Evolutionary conservation across 1,140 invertebrate genomes (phyloP).

Genomic region (Cecropterus lyciades): DNA sequence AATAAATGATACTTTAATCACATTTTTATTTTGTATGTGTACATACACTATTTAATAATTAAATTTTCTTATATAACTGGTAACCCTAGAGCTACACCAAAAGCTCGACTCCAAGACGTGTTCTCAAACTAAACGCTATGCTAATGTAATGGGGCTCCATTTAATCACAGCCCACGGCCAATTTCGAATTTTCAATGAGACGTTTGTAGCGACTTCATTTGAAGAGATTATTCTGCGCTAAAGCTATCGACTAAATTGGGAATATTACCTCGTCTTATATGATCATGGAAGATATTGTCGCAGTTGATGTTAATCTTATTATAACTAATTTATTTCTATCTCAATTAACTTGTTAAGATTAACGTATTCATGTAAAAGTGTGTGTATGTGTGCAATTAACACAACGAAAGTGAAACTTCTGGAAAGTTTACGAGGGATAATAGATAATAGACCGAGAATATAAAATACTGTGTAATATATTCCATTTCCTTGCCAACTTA

Average conservation of each 20-base stretch:
- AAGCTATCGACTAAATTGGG: slow-evolving; percentile 4
- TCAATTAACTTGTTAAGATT: no score
- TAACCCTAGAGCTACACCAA: slow-evolving; percentile 40
- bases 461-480: no score
- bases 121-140: slow-evolving; percentile 80
- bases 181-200: slow-evolving; percentile 78
- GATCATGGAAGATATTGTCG: background rate
- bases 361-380: no score
- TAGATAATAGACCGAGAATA: no score
- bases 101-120: slow-evolving; percentile 58
- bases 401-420: no score
- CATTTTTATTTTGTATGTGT: no score
- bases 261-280: background rate
- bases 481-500: no score
- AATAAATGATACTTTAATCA: no score
- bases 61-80: background rate
- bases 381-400: no score
- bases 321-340: no score
- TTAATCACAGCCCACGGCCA: slow-evolving; percentile 76
- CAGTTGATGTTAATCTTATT: background rate
- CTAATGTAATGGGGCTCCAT: slow-evolving; percentile 79
- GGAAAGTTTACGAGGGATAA: no score
- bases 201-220: slow-evolving; percentile 65
- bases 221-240: slow-evolving; percentile 40
- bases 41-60: no score